phyloP scores from a whole-genome alignment of 2,888 invertebrate genomes.

The Bellardia pandia region DNA sequence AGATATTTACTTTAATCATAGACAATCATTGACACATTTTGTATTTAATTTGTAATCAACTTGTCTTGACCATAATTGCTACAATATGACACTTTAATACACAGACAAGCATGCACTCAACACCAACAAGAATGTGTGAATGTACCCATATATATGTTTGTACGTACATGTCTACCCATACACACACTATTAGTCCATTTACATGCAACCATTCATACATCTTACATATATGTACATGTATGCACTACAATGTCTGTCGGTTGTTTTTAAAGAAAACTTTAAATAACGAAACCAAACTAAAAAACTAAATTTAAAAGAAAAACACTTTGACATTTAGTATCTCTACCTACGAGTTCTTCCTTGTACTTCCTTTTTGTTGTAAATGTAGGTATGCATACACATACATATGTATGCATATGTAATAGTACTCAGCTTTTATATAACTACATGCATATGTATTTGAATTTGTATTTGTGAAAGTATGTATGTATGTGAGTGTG shows the following conservation, averaged over 20 bases:
- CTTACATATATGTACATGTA: not conserved
- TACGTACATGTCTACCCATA: not conserved
- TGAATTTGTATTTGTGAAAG: too few species aligned
- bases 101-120: slow-evolving; percentile 46
- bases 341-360: not conserved
- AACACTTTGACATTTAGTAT: slow-evolving; percentile 39
- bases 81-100: slow-evolving; percentile 71
- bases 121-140: slow-evolving; percentile 2
- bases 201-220: not conserved
- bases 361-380: slow-evolving; percentile 10
- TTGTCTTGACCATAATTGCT: slow-evolving; percentile 72
- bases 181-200: not conserved
- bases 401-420: too few species aligned
- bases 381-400: not conserved
- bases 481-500: not conserved
- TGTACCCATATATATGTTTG: not conserved
- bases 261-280: slow-evolving; percentile 45
- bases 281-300: slow-evolving; percentile 38
- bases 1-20: slow-evolving; percentile 59
- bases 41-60: slow-evolving; percentile 73
- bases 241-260: slow-evolving; percentile 15
- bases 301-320: slow-evolving; percentile 44
- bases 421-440: too few species aligned
- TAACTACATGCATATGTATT: too few species aligned
- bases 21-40: slow-evolving; percentile 70